phyloP scores from a whole-genome alignment of 2,113 vertebrate species.

The Dissostichus mawsoni region DNA sequence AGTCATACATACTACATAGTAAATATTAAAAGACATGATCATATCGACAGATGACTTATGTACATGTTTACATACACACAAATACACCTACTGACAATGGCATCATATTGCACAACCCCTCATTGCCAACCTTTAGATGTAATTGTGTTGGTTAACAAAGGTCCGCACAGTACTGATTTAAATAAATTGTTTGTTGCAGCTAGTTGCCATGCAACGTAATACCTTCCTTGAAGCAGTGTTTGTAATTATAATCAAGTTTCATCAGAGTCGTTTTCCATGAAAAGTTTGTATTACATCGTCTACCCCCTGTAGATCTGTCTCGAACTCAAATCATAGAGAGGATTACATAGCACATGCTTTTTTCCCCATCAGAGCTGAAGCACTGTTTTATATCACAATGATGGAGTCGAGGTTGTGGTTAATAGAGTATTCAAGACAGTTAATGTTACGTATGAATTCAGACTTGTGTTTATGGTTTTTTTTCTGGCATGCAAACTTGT shows the following conservation, averaged over 20 bases:
- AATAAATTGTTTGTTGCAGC: not conserved
- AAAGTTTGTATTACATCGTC: constrained; percentile 11
- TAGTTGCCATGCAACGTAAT: not conserved
- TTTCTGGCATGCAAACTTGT: constrained; percentile 25
- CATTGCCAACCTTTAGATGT: too few species aligned
- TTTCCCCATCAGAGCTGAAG: constrained; percentile 5
- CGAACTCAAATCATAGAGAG: not conserved
- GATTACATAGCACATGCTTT: not conserved
- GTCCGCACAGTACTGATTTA: not conserved
- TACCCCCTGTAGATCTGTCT: not conserved
- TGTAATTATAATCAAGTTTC: constrained; percentile 16
- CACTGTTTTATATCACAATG: not conserved
- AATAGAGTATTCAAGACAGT: constrained; percentile 2
- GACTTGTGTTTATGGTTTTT: not conserved
- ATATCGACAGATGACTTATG: too few species aligned
- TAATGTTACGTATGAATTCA: constrained; percentile 10
- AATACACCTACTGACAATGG: too few species aligned
- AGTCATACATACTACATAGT: too few species aligned
- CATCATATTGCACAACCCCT: too few species aligned
- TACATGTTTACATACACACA: too few species aligned
- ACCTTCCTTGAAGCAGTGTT: not conserved
- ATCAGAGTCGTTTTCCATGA: not conserved
- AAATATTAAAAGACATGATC: too few species aligned
- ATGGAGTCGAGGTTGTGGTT: not conserved
- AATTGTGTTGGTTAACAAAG: not conserved